These are phyloP conservation scores for Gallinago undulata DNA, from an alignment of 2,113 vertebrate species.

Conservation along the genomic window DNA sequence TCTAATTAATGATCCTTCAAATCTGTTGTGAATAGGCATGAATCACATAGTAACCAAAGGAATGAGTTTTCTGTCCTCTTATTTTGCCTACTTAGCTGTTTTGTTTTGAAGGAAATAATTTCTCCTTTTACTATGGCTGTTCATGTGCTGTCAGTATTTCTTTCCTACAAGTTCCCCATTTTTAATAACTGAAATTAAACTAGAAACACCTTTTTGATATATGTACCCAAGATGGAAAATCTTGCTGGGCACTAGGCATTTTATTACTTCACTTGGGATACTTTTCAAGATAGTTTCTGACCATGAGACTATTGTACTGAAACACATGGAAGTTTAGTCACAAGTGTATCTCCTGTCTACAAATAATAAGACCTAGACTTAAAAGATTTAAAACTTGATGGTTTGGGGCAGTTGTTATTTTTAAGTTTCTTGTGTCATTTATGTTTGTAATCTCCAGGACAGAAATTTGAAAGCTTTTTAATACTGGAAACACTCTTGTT, in stretches of 20 bases:
- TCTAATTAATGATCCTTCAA: background rate
- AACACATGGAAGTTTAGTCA: background rate
- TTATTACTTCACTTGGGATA: background rate
- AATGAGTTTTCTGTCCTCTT: background rate
- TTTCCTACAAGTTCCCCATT: background rate
- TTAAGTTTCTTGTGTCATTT: background rate
- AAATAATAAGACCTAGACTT: background rate
- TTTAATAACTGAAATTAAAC: background rate
- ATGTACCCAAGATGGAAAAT: background rate
- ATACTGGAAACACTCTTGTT: background rate
- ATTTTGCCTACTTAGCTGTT: background rate
- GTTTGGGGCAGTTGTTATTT: background rate
- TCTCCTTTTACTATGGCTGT: background rate
- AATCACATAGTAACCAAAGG: background rate
- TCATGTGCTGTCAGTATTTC: background rate
- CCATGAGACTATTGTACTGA: background rate
- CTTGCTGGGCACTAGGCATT: background rate
- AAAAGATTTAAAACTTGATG: background rate
- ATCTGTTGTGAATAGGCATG: background rate
- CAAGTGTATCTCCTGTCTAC: background rate
- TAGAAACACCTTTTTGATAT: background rate
- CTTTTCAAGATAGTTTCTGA: background rate
- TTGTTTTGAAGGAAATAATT: background rate
- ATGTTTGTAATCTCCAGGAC: background rate
- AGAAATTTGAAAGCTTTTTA: background rate